phyloP scores from a whole-genome alignment of 2,888 invertebrate genomes.

The Cerastoderma edule region DNA sequence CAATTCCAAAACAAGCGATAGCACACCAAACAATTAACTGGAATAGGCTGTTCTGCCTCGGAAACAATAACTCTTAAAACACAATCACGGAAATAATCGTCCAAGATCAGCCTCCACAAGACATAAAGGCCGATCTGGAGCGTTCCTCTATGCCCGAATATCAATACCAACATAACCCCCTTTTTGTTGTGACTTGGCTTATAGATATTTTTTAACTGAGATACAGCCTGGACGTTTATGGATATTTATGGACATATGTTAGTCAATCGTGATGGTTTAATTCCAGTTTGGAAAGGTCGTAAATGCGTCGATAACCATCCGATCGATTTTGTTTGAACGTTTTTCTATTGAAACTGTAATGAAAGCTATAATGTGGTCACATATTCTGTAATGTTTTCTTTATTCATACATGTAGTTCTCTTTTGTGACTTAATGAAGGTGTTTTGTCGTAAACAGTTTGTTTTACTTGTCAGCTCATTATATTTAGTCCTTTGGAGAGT shows the following conservation, averaged over 20 bases:
- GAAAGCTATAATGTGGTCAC: neutral
- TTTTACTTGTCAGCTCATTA: neutral
- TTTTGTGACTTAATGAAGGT: neutral
- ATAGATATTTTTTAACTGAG: neutral
- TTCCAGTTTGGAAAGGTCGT: neutral
- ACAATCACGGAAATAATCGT: neutral
- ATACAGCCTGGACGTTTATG: conserved; percentile 4
- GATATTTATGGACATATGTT: neutral
- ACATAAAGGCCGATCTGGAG: neutral
- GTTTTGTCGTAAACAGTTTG: neutral
- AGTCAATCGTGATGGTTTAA: neutral
- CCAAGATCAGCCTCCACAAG: neutral
- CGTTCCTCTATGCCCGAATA: too few relatives aligned
- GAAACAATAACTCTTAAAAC: neutral
- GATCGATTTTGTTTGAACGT: neutral
- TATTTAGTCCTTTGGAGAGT: too few relatives aligned
- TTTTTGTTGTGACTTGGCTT: neutral
- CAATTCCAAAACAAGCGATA: too few relatives aligned
- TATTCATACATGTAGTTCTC: neutral
- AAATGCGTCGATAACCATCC: neutral
- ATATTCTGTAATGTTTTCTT: neutral
- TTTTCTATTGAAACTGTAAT: neutral
- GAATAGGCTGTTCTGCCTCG: conserved; percentile 1
- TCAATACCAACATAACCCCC: too few relatives aligned
- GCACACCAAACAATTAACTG: too few relatives aligned